Evolutionary conservation across 2,888 invertebrate species (phyloP), one percentile per base, ranked within the genome.

Genomic region (Ichneumoninae sp.): DNA sequence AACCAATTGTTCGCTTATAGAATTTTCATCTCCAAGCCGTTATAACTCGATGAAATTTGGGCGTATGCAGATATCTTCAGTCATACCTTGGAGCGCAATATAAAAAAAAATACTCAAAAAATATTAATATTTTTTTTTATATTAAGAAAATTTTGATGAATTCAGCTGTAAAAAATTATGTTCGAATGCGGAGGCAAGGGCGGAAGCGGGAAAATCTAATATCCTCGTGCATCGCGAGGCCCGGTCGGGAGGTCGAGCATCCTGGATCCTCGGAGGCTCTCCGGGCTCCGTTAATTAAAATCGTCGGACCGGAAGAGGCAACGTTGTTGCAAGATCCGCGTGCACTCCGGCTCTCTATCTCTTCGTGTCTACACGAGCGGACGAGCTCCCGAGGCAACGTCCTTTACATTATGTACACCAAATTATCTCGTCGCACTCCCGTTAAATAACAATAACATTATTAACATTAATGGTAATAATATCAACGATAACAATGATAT

Each of bases 241-340:
- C 13, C 13, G 10, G 40, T 40, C 40, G 63, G 13, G 30, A 60
- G 60, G 30, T 60, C 60, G 60, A 26, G 60, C 30, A 63, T 60
- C n/a, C 44, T 60, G 73, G 22, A 63, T 50, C 63, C 63, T 63
- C n/a, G 47, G 60, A 16, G 8, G 3, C 44, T 57, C 30, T 19
- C 26, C 26, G 8, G 76, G 16, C 7, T 60, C 47, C 60, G 69
- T 78, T 70, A 78, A 78, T 78, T 78, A 78, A 78, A 78, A 60
- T 78, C 77, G 47, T 78, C 47, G 77, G 60, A 70, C 77, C 77
- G 77, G 57, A 70, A 78, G 78, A 36, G 57, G 36, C 33, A 79
- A 79, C 69, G 44, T 60, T 50, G 57, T 68, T 77, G 68, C 54
- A 10, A 6, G n/a, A 26, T 69, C 19, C n/a, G 47, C 57, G n/a